Conservation (phyloP, 2,797 vertebrate genomes). For the Delichon dasypus region DNA sequence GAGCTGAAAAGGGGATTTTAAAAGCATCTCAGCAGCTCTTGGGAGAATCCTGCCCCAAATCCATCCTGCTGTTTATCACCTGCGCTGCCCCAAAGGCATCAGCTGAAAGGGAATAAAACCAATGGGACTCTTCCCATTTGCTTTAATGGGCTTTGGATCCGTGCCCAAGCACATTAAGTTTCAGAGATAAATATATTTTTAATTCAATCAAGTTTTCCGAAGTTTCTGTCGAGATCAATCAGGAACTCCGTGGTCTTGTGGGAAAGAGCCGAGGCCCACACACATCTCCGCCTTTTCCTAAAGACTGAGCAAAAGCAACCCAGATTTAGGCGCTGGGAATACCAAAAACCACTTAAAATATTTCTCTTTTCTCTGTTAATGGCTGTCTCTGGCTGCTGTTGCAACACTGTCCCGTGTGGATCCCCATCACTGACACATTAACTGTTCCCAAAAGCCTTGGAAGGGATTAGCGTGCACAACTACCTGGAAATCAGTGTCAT, state of each 20-base stretch:
- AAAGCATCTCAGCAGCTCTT: conserved; percentile 2
- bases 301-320: neutral
- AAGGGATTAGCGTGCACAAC: neutral
- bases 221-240: conserved; percentile 24
- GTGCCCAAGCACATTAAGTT: neutral
- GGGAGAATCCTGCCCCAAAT: neutral
- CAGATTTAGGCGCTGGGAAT: neutral
- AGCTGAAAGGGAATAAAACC: conserved; percentile 21
- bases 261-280: neutral
- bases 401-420: neutral
- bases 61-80: conserved; percentile 13
- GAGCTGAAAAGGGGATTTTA: neutral
- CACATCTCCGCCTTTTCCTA: neutral
- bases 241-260: neutral
- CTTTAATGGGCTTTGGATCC: conserved; percentile 7
- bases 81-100: conserved; percentile 8
- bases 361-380: neutral
- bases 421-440: neutral
- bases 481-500: neutral
- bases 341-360: neutral
- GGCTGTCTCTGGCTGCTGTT: neutral
- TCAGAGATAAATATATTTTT: conserved; percentile 15
- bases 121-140: neutral
- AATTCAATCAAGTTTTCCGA: neutral
- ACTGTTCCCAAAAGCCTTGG: neutral